Percentiles rank a stretch among this genome's conserved stretches.
These are phyloP conservation scores for Myiagra hebetior DNA, from an alignment of 2,113 vertebrate genomes.

Conservation along the genomic window DNA sequence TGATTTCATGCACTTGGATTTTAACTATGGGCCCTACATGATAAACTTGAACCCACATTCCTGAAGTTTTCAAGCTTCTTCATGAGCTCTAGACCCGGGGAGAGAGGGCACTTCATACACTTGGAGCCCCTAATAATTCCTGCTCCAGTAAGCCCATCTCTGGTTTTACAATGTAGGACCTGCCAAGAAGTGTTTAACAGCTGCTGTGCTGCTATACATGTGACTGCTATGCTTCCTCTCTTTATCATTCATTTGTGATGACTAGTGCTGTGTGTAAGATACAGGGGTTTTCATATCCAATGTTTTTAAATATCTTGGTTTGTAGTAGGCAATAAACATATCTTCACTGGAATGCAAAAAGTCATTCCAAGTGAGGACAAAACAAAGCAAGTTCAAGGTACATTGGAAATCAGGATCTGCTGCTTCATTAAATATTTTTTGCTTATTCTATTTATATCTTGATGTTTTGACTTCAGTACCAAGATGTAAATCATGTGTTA, in stretches of 20 bases:
- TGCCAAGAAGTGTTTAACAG: not conserved
- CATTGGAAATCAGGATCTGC: not conserved
- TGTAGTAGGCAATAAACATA: not conserved
- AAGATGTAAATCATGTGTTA: conserved; percentile 51
- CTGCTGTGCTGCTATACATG: not conserved
- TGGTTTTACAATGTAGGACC: not conserved
- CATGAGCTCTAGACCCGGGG: not conserved
- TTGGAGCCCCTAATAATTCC: fast-evolving
- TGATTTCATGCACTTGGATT: not conserved
- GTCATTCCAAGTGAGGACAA: not conserved
- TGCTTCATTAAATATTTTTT: not conserved
- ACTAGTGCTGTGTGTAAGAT: not conserved
- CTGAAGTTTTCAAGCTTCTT: not conserved
- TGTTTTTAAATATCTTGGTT: not conserved
- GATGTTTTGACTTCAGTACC: not conserved
- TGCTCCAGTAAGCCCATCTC: not conserved
- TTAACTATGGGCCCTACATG: not conserved
- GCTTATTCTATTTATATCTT: not conserved
- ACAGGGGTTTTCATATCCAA: not conserved
- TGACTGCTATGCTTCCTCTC: not conserved
- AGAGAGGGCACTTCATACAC: fast-evolving
- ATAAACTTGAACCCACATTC: not conserved
- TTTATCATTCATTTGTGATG: not conserved
- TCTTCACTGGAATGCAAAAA: not conserved
- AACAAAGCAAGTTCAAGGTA: conserved; percentile 29